These are phyloP conservation scores for Chrysemys picta DNA, from an alignment of 2,113 vertebrate genomes.

Conservation along the genomic window DNA sequence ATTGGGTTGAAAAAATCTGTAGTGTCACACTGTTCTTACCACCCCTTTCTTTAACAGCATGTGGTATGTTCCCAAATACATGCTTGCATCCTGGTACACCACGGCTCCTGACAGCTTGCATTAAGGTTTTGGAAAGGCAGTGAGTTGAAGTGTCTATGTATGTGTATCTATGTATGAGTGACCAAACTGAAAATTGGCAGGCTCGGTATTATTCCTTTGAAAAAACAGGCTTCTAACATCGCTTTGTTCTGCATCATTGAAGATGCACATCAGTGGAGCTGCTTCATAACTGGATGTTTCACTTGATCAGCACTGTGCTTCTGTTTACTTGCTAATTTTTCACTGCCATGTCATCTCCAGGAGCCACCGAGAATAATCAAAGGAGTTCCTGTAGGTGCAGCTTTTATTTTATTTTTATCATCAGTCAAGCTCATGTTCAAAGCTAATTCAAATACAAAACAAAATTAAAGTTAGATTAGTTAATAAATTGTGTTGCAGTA, in stretches of 20 bases:
- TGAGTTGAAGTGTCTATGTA: constrained; percentile 63
- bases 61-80: constrained; percentile 84
- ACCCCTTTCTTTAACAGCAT: constrained; percentile 67
- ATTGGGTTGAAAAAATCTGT: not conserved
- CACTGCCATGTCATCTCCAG: constrained; percentile 86
- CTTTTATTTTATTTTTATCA: constrained; percentile 70
- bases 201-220: constrained; percentile 49
- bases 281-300: constrained; percentile 76
- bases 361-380: constrained; percentile 82
- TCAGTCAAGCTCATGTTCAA: constrained; percentile 43
- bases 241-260: constrained; percentile 79
- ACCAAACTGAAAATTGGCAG: constrained; percentile 67
- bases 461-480: constrained; percentile 51
- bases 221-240: constrained; percentile 65
- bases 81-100: constrained; percentile 76
- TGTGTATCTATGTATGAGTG: constrained; percentile 54
- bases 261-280: constrained; percentile 77
- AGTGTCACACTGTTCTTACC: not conserved
- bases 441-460: constrained; percentile 33
- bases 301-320: constrained; percentile 68
- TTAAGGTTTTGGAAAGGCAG: constrained; percentile 73
- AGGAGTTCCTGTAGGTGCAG: constrained; percentile 87
- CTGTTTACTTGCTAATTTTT: constrained; percentile 71
- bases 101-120: constrained; percentile 76
- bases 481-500: constrained; percentile 52